These are phyloP conservation scores for Tribolium freemani DNA, from an alignment of 2,888 invertebrate species.

Conservation along the genomic window DNA sequence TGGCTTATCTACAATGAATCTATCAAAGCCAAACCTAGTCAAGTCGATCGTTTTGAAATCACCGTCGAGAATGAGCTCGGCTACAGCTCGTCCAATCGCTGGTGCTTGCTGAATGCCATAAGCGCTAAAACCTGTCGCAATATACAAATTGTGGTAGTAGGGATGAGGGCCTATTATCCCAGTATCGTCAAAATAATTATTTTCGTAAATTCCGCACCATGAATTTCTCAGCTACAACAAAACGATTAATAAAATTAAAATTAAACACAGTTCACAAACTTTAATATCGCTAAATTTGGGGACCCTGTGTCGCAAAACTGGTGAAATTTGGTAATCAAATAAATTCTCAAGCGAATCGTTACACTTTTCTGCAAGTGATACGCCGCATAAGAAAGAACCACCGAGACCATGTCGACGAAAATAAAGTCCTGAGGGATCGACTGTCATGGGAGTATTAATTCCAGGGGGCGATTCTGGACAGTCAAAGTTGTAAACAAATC, in stretches of 20 bases:
- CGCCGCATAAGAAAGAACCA: constrained; percentile 85
- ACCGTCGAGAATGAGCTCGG: constrained; percentile 87
- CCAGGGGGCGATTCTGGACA: constrained; percentile 80
- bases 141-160: constrained; percentile 82
- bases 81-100: constrained; percentile 91
- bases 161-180: constrained; percentile 93
- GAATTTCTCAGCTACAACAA: constrained; percentile 75
- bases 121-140: constrained; percentile 95
- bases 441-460: constrained; percentile 84
- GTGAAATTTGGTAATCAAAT: constrained; percentile 81
- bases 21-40: constrained; percentile 82
- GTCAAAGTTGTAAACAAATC: constrained; percentile 84
- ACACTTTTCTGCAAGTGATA: constrained; percentile 76
- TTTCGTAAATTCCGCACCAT: constrained; percentile 91
- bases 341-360: constrained; percentile 77
- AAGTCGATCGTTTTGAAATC: constrained; percentile 85
- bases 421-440: constrained; percentile 87
- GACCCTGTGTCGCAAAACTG: constrained; percentile 82
- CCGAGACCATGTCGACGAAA: constrained; percentile 87
- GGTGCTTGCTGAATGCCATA: constrained; percentile 93
- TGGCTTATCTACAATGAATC: constrained; percentile 76
- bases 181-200: constrained; percentile 91
- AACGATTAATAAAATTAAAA: not conserved
- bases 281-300: constrained; percentile 67
- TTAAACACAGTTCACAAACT: constrained; percentile 61